Evolutionary conservation across 2,888 invertebrate species (phyloP).

Genomic region (Physocephala rufipes): DNA sequence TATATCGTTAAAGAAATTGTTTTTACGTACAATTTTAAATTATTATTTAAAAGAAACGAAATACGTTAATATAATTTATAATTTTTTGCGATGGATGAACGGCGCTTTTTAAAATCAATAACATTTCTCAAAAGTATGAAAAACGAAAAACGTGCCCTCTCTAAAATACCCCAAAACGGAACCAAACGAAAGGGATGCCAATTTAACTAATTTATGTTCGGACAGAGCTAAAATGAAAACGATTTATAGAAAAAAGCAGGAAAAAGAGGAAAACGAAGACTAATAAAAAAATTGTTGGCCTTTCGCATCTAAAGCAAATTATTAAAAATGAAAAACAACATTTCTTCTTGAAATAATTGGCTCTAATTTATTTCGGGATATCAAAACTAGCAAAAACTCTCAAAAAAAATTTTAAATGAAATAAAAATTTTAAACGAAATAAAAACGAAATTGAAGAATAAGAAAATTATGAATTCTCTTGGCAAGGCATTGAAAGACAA

Average conservation of each 20-base stretch:
- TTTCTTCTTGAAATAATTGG: conserved; percentile 21
- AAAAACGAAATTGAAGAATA: background rate
- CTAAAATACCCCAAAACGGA: background rate
- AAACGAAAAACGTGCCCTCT: background rate
- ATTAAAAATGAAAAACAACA: conserved; percentile 18
- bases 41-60: background rate
- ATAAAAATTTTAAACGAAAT: background rate
- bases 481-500: no score
- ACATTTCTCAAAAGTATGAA: background rate
- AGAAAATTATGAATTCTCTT: background rate
- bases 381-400: background rate
- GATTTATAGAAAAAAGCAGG: background rate
- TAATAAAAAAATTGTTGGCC: background rate
- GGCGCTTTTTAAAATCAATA: background rate
- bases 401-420: background rate
- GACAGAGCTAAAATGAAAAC: background rate
- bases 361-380: conserved; percentile 23
- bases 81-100: background rate
- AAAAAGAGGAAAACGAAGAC: background rate
- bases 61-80: background rate
- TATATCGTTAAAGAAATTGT: no score
- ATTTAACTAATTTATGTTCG: background rate
- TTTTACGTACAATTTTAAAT: background rate
- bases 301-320: conserved; percentile 6
- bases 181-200: background rate